Evolutionary conservation across 2,113 vertebrate genomes (phyloP).

Genomic region (Eubucco bourcierii): DNA sequence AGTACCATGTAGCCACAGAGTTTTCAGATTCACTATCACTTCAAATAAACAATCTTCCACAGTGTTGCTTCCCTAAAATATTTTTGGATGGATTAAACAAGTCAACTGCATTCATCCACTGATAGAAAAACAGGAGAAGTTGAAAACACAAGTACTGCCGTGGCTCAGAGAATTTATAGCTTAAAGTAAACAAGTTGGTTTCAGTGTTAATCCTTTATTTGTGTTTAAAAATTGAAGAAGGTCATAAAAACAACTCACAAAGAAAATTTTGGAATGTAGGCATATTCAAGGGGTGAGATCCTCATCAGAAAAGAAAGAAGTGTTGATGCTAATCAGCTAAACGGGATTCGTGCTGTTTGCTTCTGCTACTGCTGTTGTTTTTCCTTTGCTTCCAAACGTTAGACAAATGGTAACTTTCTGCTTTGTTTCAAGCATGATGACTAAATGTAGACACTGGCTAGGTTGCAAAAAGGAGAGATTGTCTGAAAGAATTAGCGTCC

Average conservation of each 20-base stretch:
- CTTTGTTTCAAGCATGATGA: slow-evolving; percentile 49
- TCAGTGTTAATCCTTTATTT: slow-evolving; percentile 68
- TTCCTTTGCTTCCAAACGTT: slow-evolving; percentile 8
- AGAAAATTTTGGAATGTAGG: slow-evolving; percentile 14
- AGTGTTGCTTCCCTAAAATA: slow-evolving; percentile 36
- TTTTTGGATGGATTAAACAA: slow-evolving; percentile 50
- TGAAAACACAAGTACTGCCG: slow-evolving; percentile 56
- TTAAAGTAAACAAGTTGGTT: slow-evolving; percentile 63
- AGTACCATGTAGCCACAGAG: not conserved
- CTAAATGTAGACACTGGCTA: slow-evolving; percentile 14
- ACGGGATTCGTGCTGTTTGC: slow-evolving; percentile 3
- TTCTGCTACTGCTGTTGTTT: not conserved
- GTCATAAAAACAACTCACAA: slow-evolving; percentile 53
- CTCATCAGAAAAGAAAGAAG: slow-evolving; percentile 44
- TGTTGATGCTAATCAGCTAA: slow-evolving; percentile 27
- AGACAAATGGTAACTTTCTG: slow-evolving; percentile 27
- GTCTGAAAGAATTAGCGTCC: slow-evolving; percentile 12
- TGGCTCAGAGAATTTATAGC: slow-evolving; percentile 52
- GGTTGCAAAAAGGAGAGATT: slow-evolving; percentile 13
- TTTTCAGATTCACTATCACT: slow-evolving; percentile 53
- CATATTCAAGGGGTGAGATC: not conserved
- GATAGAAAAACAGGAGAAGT: not conserved
- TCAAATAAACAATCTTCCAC: slow-evolving; percentile 63
- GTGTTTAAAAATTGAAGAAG: slow-evolving; percentile 61
- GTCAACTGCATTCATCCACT: slow-evolving; percentile 27